Percentiles rank a stretch among this genome's conserved stretches.
phyloP scores from a whole-genome alignment of 2,113 vertebrate genomes.

The Odocoileus virginianus region DNA sequence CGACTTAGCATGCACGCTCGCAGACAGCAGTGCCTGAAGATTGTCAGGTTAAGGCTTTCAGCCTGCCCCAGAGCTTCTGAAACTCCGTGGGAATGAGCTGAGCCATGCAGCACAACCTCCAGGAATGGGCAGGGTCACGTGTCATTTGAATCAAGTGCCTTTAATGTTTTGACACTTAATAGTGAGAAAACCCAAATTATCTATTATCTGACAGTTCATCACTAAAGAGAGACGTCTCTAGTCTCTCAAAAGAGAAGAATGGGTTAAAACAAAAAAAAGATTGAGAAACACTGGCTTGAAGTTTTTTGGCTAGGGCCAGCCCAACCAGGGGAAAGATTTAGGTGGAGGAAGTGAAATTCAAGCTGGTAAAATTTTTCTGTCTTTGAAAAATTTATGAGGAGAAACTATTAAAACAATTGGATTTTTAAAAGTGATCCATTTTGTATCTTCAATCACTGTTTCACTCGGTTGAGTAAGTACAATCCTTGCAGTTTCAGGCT shows the following conservation, averaged over 20 bases:
- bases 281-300: background rate
- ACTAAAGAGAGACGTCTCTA: background rate
- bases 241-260: constrained; percentile 1
- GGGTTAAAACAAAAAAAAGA: background rate
- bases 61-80: background rate
- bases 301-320: background rate
- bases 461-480: background rate
- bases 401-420: background rate
- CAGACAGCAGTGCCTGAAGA: background rate
- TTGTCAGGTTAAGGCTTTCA: background rate
- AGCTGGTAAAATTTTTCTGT: background rate
- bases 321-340: background rate
- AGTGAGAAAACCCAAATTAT: background rate
- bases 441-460: background rate
- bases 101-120: background rate
- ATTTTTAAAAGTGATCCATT: background rate
- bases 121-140: background rate
- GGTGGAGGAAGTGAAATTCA: constrained; percentile 33
- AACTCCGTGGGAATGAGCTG: background rate
- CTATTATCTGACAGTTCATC: background rate
- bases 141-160: background rate
- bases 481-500: background rate
- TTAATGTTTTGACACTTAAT: background rate
- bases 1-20: background rate
- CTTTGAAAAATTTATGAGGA: background rate